Conservation (phyloP, 2,113 vertebrate genomes). For the Typhlomys cinereus region DNA sequence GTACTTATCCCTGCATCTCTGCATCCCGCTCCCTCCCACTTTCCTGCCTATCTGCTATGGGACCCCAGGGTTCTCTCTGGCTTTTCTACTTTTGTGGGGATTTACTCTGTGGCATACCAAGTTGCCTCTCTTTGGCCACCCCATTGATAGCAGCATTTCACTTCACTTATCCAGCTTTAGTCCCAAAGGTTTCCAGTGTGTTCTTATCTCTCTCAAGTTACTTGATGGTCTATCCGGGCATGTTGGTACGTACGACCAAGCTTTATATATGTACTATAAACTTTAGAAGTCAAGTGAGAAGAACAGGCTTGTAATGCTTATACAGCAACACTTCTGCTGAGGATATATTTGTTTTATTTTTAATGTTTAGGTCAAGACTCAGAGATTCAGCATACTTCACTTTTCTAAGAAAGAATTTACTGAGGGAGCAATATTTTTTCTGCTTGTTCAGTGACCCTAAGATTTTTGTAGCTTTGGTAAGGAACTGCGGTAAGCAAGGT, state of each 20-base stretch:
- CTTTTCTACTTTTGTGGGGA: too few relatives aligned
- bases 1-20: too few relatives aligned
- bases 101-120: too few relatives aligned
- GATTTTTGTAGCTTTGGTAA: constrained; percentile 51
- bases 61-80: too few relatives aligned
- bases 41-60: too few relatives aligned
- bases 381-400: constrained; percentile 52
- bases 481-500: constrained; percentile 37
- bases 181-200: too few relatives aligned
- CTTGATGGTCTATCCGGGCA: too few relatives aligned
- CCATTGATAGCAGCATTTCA: too few relatives aligned
- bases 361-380: constrained; percentile 61
- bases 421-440: constrained; percentile 29
- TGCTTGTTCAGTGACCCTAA: constrained; percentile 58
- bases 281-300: not conserved
- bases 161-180: too few relatives aligned
- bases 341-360: constrained; percentile 37
- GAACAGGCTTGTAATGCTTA: not conserved
- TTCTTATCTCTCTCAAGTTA: too few relatives aligned
- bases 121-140: too few relatives aligned
- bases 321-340: not conserved
- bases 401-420: constrained; percentile 64
- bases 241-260: not conserved
- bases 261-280: not conserved
- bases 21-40: too few relatives aligned